Conservation (phyloP, 2,888 invertebrate genomes). For the Nymphalis c-album region DNA sequence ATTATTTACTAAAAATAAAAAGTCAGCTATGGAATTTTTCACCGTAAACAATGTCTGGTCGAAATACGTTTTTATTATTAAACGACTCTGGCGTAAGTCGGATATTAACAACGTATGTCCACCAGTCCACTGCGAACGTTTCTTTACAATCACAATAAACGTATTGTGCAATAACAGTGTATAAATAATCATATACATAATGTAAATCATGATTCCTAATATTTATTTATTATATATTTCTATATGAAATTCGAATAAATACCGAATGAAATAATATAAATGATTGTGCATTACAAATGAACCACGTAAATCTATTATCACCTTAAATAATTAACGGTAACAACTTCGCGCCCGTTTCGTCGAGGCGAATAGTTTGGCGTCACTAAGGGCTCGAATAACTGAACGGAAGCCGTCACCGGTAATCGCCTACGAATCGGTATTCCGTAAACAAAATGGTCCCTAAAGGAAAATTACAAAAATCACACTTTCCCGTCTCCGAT, state of each 20-base stretch:
- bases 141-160: slow-evolving; percentile 54
- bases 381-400: slow-evolving; percentile 50
- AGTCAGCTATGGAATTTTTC: slow-evolving; percentile 61
- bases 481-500: slow-evolving; percentile 67
- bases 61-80: slow-evolving; percentile 40
- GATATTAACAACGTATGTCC: slow-evolving; percentile 20
- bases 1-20: slow-evolving; percentile 67
- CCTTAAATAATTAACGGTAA: slow-evolving; percentile 57
- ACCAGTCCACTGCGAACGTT: slow-evolving; percentile 38
- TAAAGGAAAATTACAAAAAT: slow-evolving; percentile 76
- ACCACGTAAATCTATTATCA: slow-evolving; percentile 73
- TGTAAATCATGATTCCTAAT: slow-evolving; percentile 49
- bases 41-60: slow-evolving; percentile 56
- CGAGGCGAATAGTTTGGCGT: slow-evolving; percentile 65
- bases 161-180: slow-evolving; percentile 63
- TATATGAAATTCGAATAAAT: slow-evolving; percentile 53
- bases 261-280: slow-evolving; percentile 62
- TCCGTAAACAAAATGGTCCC: slow-evolving; percentile 77
- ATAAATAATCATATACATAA: slow-evolving; percentile 68
- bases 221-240: slow-evolving; percentile 43
- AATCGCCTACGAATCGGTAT: slow-evolving; percentile 59
- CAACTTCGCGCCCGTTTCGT: slow-evolving; percentile 46
- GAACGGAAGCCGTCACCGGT: slow-evolving; percentile 47
- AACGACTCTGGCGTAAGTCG: slow-evolving; percentile 69
- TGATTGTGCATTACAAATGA: slow-evolving; percentile 75